Evolutionary conservation across 1,140 invertebrate species (phyloP), one percentile per base, ranked within the genome.

Genomic region (Drosophila paulistorum): DNA sequence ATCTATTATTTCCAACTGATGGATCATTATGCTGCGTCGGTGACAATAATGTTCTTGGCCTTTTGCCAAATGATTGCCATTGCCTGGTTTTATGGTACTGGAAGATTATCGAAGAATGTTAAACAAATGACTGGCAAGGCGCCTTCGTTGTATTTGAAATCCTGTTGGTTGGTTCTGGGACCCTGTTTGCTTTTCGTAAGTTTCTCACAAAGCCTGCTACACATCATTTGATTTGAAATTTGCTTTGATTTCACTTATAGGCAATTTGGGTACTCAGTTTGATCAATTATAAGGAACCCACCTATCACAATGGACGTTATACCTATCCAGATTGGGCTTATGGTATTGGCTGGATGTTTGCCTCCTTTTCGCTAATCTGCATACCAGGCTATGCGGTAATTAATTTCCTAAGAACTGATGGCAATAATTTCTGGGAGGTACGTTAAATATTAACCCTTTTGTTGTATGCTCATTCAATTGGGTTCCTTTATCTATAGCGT

Each of bases 1-100:
- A 98, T 98, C 78, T 98, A 97, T 84, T 96, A 97, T 84, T 98
- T 98, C 92, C 96, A 98, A 94, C 92, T 98, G 37, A 96, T 98
- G 89, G 97, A 98, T 91, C 97, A 97, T 91, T 98, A 98, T 91
- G 96, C 97, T 6, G 97, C 97, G 14, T 97, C 97, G 0, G 95
- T 98, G 70, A 97, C 97, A 7, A 96, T 98, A 41, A 98, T 98
- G 94, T 97, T 97, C 80, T 93, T 98, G 41, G 97, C 97, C 39
- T 97, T 98, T 91, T 97, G 98, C 91, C 97, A 98, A 94, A 95
- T 97, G 13, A 96, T 98, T 33, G 97, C 96, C 3, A 95, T 98
- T 41, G 95, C 96, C 0, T 98, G 97, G 97, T 95, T 97, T 83
- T 98, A 98, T 92, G 97, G 97, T n/a, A 96, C 96, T 0, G 94